Conservation (phyloP, 2,797 vertebrate species). For the Eulemur mongoz region DNA sequence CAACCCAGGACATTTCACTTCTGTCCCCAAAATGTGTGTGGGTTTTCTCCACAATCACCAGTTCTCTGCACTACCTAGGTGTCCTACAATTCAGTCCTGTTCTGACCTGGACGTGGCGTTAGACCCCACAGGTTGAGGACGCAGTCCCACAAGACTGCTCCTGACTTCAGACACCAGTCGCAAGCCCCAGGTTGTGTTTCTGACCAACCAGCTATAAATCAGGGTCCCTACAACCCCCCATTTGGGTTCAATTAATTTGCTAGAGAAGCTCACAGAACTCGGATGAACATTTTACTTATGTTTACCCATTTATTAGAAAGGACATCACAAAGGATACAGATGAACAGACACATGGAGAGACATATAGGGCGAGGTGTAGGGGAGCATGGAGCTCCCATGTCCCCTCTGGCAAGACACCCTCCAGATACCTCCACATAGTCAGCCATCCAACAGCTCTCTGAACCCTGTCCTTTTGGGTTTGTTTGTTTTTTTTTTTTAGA, state of each 20-base stretch:
- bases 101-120: background rate
- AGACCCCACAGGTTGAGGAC: background rate
- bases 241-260: background rate
- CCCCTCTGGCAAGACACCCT: background rate
- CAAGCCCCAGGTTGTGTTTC: background rate
- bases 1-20: background rate
- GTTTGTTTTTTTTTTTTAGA: too few relatives aligned
- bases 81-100: background rate
- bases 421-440: background rate
- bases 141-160: background rate
- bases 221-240: background rate
- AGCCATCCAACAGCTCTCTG: background rate
- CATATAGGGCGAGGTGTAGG: background rate
- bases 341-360: background rate
- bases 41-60: background rate
- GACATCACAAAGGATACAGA: background rate
- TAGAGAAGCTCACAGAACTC: background rate
- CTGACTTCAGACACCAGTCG: background rate
- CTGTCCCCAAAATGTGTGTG: background rate
- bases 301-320: background rate
- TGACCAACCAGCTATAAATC: background rate
- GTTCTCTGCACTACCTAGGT: background rate
- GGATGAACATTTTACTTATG: background rate
- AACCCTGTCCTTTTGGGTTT: background rate
- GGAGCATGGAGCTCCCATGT: background rate